Evolutionary conservation across 2,113 vertebrate genomes (phyloP), one percentile per base, ranked within the genome.

Genomic region (Uria lomvia): DNA sequence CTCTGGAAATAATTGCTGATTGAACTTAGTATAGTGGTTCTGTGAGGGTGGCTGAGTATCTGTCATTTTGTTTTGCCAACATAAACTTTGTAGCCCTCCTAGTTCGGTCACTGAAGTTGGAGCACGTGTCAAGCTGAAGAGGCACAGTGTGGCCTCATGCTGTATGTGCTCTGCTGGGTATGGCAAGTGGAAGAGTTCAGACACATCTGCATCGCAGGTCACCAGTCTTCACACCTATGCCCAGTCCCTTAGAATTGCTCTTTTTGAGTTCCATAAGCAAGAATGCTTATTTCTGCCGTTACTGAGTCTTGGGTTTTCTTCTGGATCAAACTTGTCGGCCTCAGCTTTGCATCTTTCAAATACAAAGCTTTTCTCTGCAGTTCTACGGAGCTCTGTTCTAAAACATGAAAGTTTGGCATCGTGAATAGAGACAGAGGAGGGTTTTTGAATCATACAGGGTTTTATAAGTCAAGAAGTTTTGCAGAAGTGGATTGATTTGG

Each of bases 1-100:
- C 79, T 91, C 30, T 95, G 91, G 86, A 94, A 96, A 95, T 78
- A 96, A 49, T 95, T 94, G 52, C 56, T 93, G 47, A 89, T 97
- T 77, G 78, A 77, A 89, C 24, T 80, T 81, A 34, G 27, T 19
- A 11, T 43, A 29, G 5, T 77, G 42, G 19, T 71, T 62, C n/a
- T 80, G 47, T 7, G 36, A 45, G 47, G 38, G 13, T 88, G 50
- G 40, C 42, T 1, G 20, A 53, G 22, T 50, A 36, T 68, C 43
- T 90, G 26, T 77, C 26, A 13, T 67, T 76, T 83, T 86, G 22
- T 68, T 87, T 83, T 67, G 52, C 36, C 11, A 36, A 1, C 19
- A 16, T 29, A 27, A 83, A 29, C 32, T 95, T 59, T 36, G 21
- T 70, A 77, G 34, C 21, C 20, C 23, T 13, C 18, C 17, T 60